Evolutionary conservation across 2,113 vertebrate species (phyloP), one percentile per base, ranked within the genome.

Genomic region (Boleophthalmus pectinirostris): DNA sequence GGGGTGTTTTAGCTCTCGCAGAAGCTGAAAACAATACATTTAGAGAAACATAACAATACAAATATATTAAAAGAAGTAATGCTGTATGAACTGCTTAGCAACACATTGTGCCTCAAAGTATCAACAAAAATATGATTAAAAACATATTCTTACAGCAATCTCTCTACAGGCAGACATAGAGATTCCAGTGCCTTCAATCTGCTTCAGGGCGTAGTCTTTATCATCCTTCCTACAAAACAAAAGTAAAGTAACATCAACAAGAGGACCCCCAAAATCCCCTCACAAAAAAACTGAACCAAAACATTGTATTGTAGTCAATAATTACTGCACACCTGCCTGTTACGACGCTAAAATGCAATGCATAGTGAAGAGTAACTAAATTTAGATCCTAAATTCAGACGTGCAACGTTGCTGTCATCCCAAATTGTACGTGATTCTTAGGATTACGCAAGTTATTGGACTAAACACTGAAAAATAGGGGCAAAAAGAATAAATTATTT

Each of bases 111-210:
- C 24, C 56, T 61, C 67, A 3, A 38, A 9, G 20, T 38, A 13
- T 51, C 13, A 49, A 1, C 11, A 18, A 49, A 0, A 15, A 18
- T 21, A 21, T 23, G 1, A 23, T 3, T 56, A 21, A 65, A 90
- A 78, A 25, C 20, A n/a, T 65, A 43, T 46, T 80, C 98, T 98
- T 95, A 99, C 98, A 87, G 98, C 98, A 93, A 99, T 99, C 93
- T 99, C 98, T 97, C 98, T 95, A 95, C 98, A 99, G 80, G 98
- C 98, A 69, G 98, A 99, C 98, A 99, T 99, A 84, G 98, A 99
- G 94, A 99, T 99, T 87, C 98, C 98, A 82, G 97, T 99, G 94
- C 98, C 98, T 95, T 99, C 98, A 94, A 99, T 99, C 89, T 99
- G 98, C 94, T 99, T 99, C 93, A 99, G 94, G 91, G 98, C 98